Conservation (phyloP, 2,888 invertebrate species). For the Tipula lateralis region DNA sequence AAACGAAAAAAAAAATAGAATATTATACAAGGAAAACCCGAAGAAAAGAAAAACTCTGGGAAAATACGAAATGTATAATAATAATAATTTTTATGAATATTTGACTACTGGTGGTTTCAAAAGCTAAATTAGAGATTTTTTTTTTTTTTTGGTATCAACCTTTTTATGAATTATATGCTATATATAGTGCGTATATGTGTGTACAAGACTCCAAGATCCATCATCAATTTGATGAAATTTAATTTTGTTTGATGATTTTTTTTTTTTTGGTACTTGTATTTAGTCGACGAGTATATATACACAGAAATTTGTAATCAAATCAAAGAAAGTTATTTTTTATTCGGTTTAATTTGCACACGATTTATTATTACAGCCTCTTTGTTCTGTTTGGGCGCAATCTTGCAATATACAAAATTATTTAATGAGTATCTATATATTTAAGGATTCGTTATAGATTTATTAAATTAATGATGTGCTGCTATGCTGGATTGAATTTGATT, state of each 20-base stretch:
- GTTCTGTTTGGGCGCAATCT: neutral
- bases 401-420: neutral
- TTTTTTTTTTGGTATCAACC: neutral
- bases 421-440: neutral
- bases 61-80: neutral
- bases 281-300: neutral
- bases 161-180: neutral
- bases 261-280: neutral
- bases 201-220: neutral
- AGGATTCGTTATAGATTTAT: neutral
- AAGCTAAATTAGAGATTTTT: neutral
- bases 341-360: neutral
- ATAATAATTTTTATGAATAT: conserved; percentile 24
- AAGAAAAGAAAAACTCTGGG: neutral
- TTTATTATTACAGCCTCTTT: neutral
- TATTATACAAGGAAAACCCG: neutral
- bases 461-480: neutral
- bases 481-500: neutral
- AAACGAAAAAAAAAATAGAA: neutral
- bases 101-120: conserved; percentile 13
- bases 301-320: neutral
- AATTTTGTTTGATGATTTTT: conserved; percentile 6
- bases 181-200: neutral
- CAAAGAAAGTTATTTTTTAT: neutral
- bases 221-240: neutral